A percentile compares a stretch with the other conserved stretches of the same genome.
These are phyloP conservation scores for Xestia c-nigrum DNA, from an alignment of 2,888 invertebrate genomes.

Conservation along the genomic window DNA sequence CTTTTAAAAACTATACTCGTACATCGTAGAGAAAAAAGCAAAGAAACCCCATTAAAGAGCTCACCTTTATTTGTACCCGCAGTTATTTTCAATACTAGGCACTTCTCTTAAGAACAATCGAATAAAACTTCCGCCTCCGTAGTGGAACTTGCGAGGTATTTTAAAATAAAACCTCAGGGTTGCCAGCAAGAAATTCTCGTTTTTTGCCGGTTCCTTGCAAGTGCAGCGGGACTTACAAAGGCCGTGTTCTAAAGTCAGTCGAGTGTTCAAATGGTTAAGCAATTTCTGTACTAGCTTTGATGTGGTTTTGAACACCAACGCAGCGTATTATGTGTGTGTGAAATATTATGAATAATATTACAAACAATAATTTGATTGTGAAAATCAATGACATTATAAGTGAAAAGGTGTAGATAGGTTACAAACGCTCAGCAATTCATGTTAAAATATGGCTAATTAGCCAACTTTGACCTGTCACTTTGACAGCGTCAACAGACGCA, in stretches of 20 bases:
- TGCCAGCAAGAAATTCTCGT: slow-evolving; percentile 27
- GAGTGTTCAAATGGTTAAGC: slow-evolving; percentile 49
- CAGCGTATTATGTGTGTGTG: neutral
- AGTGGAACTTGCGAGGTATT: slow-evolving; percentile 36
- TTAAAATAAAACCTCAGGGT: slow-evolving; percentile 44
- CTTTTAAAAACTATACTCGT: neutral
- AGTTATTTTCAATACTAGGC: slow-evolving; percentile 30
- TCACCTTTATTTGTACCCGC: slow-evolving; percentile 20
- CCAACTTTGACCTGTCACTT: too few relatives aligned
- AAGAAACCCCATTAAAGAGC: neutral
- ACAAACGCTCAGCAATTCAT: too few relatives aligned
- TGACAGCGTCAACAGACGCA: too few relatives aligned
- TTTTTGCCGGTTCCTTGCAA: slow-evolving; percentile 40
- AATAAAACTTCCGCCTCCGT: slow-evolving; percentile 40
- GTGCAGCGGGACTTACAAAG: slow-evolving; percentile 46
- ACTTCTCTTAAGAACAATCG: slow-evolving; percentile 37
- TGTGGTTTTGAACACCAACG: slow-evolving; percentile 30
- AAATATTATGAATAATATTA: neutral
- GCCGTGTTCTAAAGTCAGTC: slow-evolving; percentile 28
- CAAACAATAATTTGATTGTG: neutral
- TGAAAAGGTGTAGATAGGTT: too few relatives aligned
- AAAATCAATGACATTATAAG: neutral
- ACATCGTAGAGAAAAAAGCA: neutral
- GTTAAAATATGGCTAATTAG: too few relatives aligned
- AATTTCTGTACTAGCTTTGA: slow-evolving; percentile 51